Evolutionary conservation across 2,113 vertebrate genomes (phyloP), one percentile per base, ranked within the genome.

Genomic region (Chaetodon auriga): DNA sequence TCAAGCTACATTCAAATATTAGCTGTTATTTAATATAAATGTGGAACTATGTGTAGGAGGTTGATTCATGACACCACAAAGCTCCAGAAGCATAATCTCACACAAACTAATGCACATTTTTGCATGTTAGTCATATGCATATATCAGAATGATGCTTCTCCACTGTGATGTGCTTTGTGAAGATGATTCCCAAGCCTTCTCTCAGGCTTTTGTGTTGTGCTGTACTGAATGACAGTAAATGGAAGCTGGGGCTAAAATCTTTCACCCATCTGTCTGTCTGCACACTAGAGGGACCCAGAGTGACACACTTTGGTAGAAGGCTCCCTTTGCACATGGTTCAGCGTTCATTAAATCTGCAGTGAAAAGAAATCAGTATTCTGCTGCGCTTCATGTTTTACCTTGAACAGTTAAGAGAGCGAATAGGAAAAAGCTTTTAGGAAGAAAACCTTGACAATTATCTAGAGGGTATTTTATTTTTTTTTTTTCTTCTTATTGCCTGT

Each of bases 211-310:
- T 23, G 15, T 21, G 25, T 21, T 57, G 45, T 0, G 15, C 1
- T 60, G 60, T 41, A 48, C 25, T 55, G 15, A 46, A 58, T 38
- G 23, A 36, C 23, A 64, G 25, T 14, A 9, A 54, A 13, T 15
- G 51, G 21, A 57, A 3, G 21, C 25, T 15, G 12, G 21, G 45
- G 23, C 11, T 54, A 11, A 63, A 63, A 66, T 72, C 55, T 41
- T 35, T 46, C 5, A 70, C 43, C 30, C 58, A 73, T 84, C 73
- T 38, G 75, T 58, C 80, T 77, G 35, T 64, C 68, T 62, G 10
- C 53, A 84, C 92, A 90, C 90, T 91, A 94, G 92, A 92, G 90
- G 91, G 93, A 93, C 69, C 88, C 86, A 91, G 85, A 90, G 90
- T 43, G 13, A 80, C 68, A n/a, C 10, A 25, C n/a, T 68, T 48